Evolutionary conservation across 1,140 invertebrate genomes (phyloP).

Genomic region (Hylaeus volcanicus): DNA sequence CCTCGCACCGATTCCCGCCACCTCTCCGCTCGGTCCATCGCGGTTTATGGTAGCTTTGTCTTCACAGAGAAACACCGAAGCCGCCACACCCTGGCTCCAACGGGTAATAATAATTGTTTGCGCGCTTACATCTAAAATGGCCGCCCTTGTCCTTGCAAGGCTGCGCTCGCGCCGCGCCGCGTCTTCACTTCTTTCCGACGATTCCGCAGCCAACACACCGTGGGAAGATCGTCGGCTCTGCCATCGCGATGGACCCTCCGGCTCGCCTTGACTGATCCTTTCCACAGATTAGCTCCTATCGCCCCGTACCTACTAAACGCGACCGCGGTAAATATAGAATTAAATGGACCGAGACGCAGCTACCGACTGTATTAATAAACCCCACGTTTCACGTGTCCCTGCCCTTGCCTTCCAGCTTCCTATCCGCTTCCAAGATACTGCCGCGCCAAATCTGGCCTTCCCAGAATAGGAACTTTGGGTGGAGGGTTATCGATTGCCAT

Average conservation of each 20-base stretch:
- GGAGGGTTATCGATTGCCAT: too few species aligned
- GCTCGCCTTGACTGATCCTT: constrained; percentile 63
- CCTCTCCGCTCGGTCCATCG: background rate
- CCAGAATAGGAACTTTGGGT: too few species aligned
- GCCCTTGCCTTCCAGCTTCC: background rate
- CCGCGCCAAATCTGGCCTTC: too few species aligned
- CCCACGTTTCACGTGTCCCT: constrained; percentile 38
- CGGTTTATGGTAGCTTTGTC: constrained; percentile 27
- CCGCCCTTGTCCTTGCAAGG: constrained; percentile 76
- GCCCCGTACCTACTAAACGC: constrained; percentile 49
- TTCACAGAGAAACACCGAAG: constrained; percentile 30
- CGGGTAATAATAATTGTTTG: constrained; percentile 64
- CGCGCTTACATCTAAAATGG: constrained; percentile 68
- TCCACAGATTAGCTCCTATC: constrained; percentile 57
- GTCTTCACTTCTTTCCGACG: constrained; percentile 30
- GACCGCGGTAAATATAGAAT: constrained; percentile 65
- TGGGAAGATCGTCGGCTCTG: constrained; percentile 68
- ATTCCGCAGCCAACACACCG: constrained; percentile 39
- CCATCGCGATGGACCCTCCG: constrained; percentile 63
- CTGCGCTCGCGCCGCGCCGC: constrained; percentile 45
- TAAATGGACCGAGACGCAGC: constrained; percentile 56
- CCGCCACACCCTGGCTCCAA: constrained; percentile 54
- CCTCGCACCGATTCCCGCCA: background rate
- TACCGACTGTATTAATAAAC: constrained; percentile 62
- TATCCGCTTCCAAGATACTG: background rate